Evolutionary conservation across 2,888 invertebrate species (phyloP).

Genomic region (Julus scanicus): DNA sequence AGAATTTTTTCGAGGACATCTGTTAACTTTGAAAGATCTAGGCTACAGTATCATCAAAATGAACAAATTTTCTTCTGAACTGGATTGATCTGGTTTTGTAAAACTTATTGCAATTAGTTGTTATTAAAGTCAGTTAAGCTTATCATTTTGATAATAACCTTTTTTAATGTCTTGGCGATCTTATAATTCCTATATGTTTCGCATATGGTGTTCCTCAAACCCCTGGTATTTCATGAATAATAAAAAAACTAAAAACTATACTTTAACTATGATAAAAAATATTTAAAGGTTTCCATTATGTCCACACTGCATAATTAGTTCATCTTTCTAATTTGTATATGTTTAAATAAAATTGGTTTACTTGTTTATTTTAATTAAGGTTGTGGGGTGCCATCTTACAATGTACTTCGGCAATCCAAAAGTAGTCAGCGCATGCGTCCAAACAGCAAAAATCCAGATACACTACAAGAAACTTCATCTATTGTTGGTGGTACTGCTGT

Average conservation of each 20-base stretch:
- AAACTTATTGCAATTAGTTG: neutral
- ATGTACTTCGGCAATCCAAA: conserved; percentile 1
- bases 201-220: neutral
- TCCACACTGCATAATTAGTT: too few relatives aligned
- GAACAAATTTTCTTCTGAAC: neutral
- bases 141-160: too few relatives aligned
- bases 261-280: too few relatives aligned
- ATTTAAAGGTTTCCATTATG: too few relatives aligned
- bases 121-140: neutral
- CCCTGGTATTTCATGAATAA: too few relatives aligned
- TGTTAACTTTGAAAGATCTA: neutral
- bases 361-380: conserved; percentile 31
- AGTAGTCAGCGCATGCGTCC: neutral
- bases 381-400: conserved; percentile 54
- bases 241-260: too few relatives aligned
- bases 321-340: too few relatives aligned
- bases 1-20: neutral
- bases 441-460: conserved; percentile 48
- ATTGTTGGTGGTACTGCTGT: conserved; percentile 57
- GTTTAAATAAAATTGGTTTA: neutral
- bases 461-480: conserved; percentile 48
- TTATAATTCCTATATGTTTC: neutral
- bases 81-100: conserved; percentile 7
- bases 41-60: neutral
- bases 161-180: neutral